A percentile compares a stretch with the other conserved stretches of the same genome.
These are phyloP conservation scores for Scartelaos histophorus DNA, from an alignment of 2,113 vertebrate genomes.

Conservation along the genomic window DNA sequence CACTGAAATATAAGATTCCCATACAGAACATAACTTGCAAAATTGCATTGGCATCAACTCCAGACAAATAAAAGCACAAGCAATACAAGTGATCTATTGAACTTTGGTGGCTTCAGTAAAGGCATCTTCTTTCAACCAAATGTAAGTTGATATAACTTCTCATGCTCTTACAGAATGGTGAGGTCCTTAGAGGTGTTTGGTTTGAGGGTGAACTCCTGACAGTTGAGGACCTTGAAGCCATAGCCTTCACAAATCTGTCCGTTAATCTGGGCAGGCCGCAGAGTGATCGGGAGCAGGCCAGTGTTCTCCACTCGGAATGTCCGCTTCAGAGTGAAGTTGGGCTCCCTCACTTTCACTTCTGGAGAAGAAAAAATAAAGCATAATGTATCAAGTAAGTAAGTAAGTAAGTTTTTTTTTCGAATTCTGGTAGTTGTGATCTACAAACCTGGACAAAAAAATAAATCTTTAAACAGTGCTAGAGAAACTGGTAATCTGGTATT, in stretches of 20 bases:
- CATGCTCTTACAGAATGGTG: constrained; percentile 88
- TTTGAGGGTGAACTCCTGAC: constrained; percentile 92
- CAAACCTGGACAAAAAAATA: neutral
- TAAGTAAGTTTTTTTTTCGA: no score
- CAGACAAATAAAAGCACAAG: no score
- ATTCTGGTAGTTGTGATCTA: neutral
- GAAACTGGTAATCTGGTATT: no score
- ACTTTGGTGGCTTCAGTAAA: no score
- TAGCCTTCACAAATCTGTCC: constrained; percentile 93
- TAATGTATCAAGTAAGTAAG: neutral
- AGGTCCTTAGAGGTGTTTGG: constrained; percentile 95
- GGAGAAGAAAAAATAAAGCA: constrained; percentile 23
- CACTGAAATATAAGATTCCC: no score
- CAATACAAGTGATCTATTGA: no score
- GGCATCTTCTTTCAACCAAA: no score
- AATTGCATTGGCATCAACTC: no score
- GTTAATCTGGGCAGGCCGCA: constrained; percentile 90
- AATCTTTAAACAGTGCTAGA: no score
- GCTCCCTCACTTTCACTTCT: constrained; percentile 90
- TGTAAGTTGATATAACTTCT: no score
- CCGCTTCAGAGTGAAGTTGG: constrained; percentile 92
- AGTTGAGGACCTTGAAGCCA: constrained; percentile 97
- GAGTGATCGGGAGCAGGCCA: constrained; percentile 87
- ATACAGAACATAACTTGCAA: no score
- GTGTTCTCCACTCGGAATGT: constrained; percentile 95